Percentiles rank a stretch among this genome's conserved stretches.
Evolutionary conservation across 1,140 invertebrate species (phyloP).

Genomic region (Copidosoma floridanum): DNA sequence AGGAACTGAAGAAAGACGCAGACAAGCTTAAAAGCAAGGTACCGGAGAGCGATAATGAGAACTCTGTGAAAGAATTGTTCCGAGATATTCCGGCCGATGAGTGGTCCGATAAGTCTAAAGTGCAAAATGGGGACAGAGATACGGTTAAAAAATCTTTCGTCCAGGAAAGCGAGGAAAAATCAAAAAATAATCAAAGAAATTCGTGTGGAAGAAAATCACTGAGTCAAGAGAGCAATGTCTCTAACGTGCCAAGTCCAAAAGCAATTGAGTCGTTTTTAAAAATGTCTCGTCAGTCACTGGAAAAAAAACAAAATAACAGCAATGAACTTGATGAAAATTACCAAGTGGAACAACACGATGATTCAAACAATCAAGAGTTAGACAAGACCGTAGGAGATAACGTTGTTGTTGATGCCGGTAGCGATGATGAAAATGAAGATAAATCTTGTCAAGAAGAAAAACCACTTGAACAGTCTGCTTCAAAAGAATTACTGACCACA

Average conservation of each 20-base stretch:
- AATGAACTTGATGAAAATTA: background rate
- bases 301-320: background rate
- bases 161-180: no score
- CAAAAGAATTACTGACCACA: no score
- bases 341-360: background rate
- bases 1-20: background rate
- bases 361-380: background rate
- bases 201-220: no score
- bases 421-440: background rate
- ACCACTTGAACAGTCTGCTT: no score
- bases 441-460: no score
- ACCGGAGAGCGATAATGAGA: conserved; percentile 20
- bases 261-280: background rate
- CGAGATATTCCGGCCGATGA: conserved; percentile 29
- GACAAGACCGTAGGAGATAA: background rate
- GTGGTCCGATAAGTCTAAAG: conserved; percentile 4
- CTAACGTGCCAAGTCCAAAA: background rate
- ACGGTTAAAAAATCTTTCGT: background rate
- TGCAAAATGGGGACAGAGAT: conserved; percentile 7
- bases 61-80: conserved; percentile 20
- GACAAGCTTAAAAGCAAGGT: background rate
- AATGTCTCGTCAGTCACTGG: background rate
- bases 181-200: no score
- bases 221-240: background rate
- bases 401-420: background rate